These are phyloP conservation scores for Elaeidobius kamerunicus DNA, from an alignment of 2,888 invertebrate species.

Conservation along the genomic window DNA sequence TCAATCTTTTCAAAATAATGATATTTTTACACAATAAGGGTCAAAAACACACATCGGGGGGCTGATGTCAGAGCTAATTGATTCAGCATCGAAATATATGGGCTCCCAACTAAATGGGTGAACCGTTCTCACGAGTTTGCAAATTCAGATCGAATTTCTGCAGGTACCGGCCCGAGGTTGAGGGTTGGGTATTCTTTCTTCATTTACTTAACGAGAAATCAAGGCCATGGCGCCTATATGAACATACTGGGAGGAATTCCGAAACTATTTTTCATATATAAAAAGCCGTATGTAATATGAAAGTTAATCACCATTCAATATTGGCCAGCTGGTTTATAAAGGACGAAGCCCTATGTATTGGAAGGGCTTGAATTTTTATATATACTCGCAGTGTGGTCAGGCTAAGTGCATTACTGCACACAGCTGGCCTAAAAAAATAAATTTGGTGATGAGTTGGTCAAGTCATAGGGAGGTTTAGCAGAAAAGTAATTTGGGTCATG, in stretches of 20 bases:
- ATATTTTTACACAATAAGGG: too few relatives aligned
- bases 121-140: conserved; percentile 29
- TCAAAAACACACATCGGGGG: too few relatives aligned
- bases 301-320: too few relatives aligned
- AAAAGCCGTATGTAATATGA: too few relatives aligned
- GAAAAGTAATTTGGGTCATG: too few relatives aligned
- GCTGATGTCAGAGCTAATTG: conserved; percentile 8
- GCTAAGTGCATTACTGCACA: conserved; percentile 4
- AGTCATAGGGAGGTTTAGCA: neutral
- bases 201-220: conserved; percentile 11
- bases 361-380: conserved; percentile 7
- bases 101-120: conserved; percentile 18
- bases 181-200: conserved; percentile 21
- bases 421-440: conserved; percentile 18
- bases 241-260: too few relatives aligned
- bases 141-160: conserved; percentile 28
- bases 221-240: conserved; percentile 20
- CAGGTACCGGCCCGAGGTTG: conserved; percentile 27
- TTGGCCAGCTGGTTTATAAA: conserved; percentile 19
- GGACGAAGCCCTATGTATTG: conserved; percentile 14
- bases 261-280: neutral
- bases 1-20: too few relatives aligned
- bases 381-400: too few relatives aligned
- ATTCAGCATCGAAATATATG: conserved; percentile 18
- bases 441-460: neutral